Base-by-base conservation (phyloP, 2,888 invertebrate species). In the Amphipyra berbera region DNA sequence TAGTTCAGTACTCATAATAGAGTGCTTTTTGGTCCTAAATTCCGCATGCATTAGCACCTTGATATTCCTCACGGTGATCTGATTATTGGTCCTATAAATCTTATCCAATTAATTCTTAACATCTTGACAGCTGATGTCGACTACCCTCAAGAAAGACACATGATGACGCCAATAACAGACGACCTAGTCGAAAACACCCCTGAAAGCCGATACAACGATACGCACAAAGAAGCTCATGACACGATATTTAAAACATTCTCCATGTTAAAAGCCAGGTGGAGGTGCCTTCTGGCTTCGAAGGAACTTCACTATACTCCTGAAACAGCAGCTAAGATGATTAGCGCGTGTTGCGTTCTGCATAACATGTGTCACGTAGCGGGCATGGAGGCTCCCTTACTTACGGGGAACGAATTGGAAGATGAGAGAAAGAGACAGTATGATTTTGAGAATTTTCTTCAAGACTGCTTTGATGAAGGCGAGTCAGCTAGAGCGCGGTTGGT, bases 231-330 rank as follows among this genome's bases (percentile, higher is more conserved):
- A 14, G 3, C 37, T 7, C 6, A 37, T 6, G 7, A 35, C 15
- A 58, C 37, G 6, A 30, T 44, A n/a, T 7, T 8, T 14, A 10
- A 44, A 42, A 58, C 42, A 14, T 30, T 59, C n/a, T 30, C 35
- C 27, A 35, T 35, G n/a, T 37, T 59, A 44, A 59, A 59, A 44
- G 14, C 44, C 27, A 58, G 58, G 58, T 59, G 58, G 59, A 59
- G 58, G 3, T 59, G 58, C 10, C 58, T 59, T 14, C 12, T 59
- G 8, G 8, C 44, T 38, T 6, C 14, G 8, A 59, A 59, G 35
- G 30, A 56, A 15, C 37, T 59, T 0, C n/a, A 59, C 0, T 59
- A 38, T 14, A 14, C 13, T 4, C 44, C 27, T 9, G n/a, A 0
- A 3, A 58, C 37, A 59, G 37, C 59, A n/a, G 14, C 2, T 1